Conservation (phyloP, 53 echinoderm and acorn worm genomes). For the Paracentrotus lividus region DNA sequence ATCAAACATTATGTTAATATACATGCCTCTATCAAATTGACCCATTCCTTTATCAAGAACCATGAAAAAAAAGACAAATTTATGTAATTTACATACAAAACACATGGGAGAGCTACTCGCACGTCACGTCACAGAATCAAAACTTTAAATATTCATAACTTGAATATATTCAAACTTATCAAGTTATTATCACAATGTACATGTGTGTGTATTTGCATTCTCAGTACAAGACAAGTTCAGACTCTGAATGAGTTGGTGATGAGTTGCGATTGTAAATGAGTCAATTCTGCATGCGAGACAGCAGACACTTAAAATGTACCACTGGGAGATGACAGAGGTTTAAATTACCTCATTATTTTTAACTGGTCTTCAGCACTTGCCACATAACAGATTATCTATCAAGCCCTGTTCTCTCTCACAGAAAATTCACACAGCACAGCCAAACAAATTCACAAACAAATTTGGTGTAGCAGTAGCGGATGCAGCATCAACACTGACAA, state of each 20-base stretch:
- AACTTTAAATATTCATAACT: too few relatives aligned
- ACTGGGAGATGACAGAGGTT: not conserved
- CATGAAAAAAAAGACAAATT: too few relatives aligned
- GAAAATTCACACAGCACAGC: not conserved
- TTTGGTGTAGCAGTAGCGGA: too few relatives aligned
- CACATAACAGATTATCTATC: not conserved
- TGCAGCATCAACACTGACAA: too few relatives aligned
- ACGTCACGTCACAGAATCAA: too few relatives aligned
- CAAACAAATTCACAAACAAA: not conserved
- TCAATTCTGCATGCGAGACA: not conserved
- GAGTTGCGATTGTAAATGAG: not conserved
- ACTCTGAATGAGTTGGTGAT: not conserved
- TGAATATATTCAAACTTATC: too few relatives aligned
- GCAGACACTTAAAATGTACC: not conserved
- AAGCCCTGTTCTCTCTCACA: not conserved
- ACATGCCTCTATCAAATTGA: too few relatives aligned
- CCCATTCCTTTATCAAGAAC: too few relatives aligned
- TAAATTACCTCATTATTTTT: slow-evolving; percentile 4
- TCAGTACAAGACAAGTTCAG: not conserved
- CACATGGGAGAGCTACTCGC: too few relatives aligned
- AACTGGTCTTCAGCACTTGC: not conserved
- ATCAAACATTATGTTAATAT: too few relatives aligned
- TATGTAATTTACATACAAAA: too few relatives aligned
- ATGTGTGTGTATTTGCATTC: not conserved
- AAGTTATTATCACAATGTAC: too few relatives aligned